Evolutionary conservation across 2,113 vertebrate species (phyloP).

Genomic region (Osmerus mordax): DNA sequence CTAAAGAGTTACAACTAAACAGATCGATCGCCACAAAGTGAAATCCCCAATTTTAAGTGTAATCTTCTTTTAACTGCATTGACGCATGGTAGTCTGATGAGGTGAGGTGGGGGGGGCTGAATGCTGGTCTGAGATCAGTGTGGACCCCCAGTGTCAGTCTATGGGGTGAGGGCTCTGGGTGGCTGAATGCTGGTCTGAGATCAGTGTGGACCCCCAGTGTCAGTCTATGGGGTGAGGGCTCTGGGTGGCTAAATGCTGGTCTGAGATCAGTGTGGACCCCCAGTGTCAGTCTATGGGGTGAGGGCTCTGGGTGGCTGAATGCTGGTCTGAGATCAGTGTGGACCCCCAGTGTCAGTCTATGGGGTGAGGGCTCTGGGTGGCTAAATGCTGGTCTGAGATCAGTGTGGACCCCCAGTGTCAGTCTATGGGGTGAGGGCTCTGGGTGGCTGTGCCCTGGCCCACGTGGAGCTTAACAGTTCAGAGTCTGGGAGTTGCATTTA

Average conservation of each 20-base stretch:
- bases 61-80: too few species aligned
- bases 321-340: conserved; percentile 30
- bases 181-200: too few species aligned
- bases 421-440: conserved; percentile 21
- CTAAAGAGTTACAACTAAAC: background rate
- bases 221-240: too few species aligned
- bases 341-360: conserved; percentile 13
- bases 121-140: too few species aligned
- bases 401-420: conserved; percentile 18
- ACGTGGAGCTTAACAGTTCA: conserved; percentile 38
- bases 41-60: background rate
- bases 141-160: too few species aligned
- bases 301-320: background rate
- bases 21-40: background rate
- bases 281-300: too few species aligned
- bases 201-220: too few species aligned
- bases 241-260: too few species aligned
- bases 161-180: too few species aligned
- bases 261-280: too few species aligned
- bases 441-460: conserved; percentile 29
- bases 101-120: too few species aligned
- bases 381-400: conserved; percentile 22
- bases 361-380: conserved; percentile 12
- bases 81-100: too few species aligned
- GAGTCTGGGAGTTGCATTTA: conserved; percentile 58